Evolutionary conservation across 2,113 vertebrate species (phyloP), one percentile per base, ranked within the genome.

Genomic region (Macrotus californicus): DNA sequence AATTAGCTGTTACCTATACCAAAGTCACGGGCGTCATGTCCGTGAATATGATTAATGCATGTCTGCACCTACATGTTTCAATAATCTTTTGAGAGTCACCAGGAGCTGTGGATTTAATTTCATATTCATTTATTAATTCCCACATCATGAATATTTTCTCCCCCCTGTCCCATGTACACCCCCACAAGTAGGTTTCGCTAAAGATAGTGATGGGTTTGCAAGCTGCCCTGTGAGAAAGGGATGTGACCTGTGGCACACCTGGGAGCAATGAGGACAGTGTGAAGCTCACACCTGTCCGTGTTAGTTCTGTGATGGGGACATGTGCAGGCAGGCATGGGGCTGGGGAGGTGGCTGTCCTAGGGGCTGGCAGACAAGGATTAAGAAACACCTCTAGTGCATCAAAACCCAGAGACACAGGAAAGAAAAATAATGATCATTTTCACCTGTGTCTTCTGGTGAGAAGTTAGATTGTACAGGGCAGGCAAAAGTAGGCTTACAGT

Each of bases 331-430:
- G 7, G 5, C 59, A 29, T 3, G 8, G 21, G 29, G 26, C 12
- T 14, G 26, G 18, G 10, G 10, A 24, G 13, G 11, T 0, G 5
- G 48, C 0, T 22, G 4, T 56, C 39, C 7, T 10, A 9, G 8
- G 29, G 66, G 0, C 0, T 13, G 3, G 14, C 11, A 10, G n/a
- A 7, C 26, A 9, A 3, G 0, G n/a, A 15, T 6, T 48, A 48
- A 14, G 18, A 48, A 87, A 36, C 34, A 22, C 3, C 13, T n/a
- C 2, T 19, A 43, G 34, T 41, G 31, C n/a, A 54, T 16, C 22
- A 34, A 85, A 69, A 69, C 18, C 4, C 31, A 52, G 34, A 6
- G 7, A 52, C 29, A 50, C 72, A 46, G 6, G 7, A 29, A 83
- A 34, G 41, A 46, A 59, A 31, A 18, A 26, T 7, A 7, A n/a